Percentiles rank a stretch among this genome's conserved stretches.
These are phyloP conservation scores for Notothenia coriiceps DNA, from an alignment of 2,113 vertebrate genomes.

Conservation along the genomic window DNA sequence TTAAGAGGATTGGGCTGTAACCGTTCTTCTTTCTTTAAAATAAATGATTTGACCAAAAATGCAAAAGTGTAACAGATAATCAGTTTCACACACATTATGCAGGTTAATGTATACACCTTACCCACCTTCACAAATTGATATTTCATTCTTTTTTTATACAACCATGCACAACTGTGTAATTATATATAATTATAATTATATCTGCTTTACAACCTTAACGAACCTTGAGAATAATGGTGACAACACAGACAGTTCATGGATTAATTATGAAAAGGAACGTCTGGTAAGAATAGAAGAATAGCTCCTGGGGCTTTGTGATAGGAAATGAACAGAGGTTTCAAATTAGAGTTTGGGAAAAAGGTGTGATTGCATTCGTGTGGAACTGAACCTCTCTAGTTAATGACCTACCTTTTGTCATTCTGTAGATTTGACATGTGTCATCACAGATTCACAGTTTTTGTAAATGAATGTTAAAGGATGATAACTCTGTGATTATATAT, in stretches of 20 bases:
- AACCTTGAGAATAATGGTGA: not conserved
- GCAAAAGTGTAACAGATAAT: not conserved
- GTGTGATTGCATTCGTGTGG: not conserved
- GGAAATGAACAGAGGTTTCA: not conserved
- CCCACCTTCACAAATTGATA: not conserved
- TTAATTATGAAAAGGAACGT: not conserved
- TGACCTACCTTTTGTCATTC: not conserved
- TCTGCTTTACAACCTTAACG: not conserved
- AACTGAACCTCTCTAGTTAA: no score
- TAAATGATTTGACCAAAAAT: not conserved
- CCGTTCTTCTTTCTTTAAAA: constrained; percentile 20
- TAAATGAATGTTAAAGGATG: not conserved
- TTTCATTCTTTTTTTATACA: not conserved
- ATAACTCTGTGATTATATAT: not conserved
- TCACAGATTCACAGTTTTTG: not conserved
- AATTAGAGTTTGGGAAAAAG: no score
- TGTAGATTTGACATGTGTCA: not conserved
- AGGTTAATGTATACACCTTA: not conserved
- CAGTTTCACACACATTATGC: constrained; percentile 9
- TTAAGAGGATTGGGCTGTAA: constrained; percentile 47
- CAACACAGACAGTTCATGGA: not conserved
- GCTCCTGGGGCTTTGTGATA: not conserved
- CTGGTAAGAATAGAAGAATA: not conserved
- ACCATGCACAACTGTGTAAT: not conserved
- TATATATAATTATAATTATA: not conserved